These are phyloP conservation scores for Pelodytes ibericus DNA, from an alignment of 2,797 vertebrate species.

Conservation along the genomic window DNA sequence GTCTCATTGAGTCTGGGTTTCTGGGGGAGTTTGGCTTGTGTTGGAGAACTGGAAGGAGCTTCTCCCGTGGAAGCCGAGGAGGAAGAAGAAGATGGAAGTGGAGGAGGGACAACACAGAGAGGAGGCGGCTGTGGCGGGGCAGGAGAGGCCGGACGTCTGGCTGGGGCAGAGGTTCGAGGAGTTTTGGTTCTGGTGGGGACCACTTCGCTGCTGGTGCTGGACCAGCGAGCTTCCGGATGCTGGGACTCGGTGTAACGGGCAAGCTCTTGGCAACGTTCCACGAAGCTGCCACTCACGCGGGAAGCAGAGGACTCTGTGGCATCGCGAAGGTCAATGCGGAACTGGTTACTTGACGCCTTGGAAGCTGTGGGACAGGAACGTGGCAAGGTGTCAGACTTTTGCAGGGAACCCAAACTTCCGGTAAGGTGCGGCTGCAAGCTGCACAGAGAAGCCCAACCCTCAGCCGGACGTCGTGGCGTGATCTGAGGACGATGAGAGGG, in stretches of 20 bases:
- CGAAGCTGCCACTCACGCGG: conserved; percentile 74
- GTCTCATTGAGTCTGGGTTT: conserved; percentile 85
- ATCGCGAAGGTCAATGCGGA: conserved; percentile 45
- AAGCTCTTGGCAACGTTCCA: conserved; percentile 86
- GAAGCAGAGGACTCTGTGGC: conserved; percentile 42
- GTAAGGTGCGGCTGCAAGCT: conserved; percentile 54
- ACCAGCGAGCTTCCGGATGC: conserved; percentile 59
- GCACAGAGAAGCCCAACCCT: conserved; percentile 37
- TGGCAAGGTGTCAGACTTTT: conserved; percentile 32
- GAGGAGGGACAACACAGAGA: conserved; percentile 48
- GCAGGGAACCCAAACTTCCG: conserved; percentile 62
- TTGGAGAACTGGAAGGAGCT: background rate
- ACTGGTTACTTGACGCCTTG: conserved; percentile 22
- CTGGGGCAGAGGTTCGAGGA: conserved; percentile 49
- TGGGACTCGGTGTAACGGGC: conserved; percentile 72
- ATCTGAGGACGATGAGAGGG: conserved; percentile 62
- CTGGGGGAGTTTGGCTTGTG: conserved; percentile 47
- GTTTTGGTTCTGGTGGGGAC: conserved; percentile 44
- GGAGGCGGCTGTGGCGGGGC: conserved; percentile 33
- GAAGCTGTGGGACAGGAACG: conserved; percentile 36
- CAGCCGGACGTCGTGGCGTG: conserved; percentile 60
- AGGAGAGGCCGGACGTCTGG: conserved; percentile 55
- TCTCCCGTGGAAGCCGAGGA: conserved; percentile 51
- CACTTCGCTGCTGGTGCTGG: conserved; percentile 67
- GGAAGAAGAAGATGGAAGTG: conserved; percentile 50